A percentile compares a stretch with the other conserved stretches of the same genome.
Conservation (phyloP, 2,888 invertebrate species). For the Dasypogon diadema region DNA sequence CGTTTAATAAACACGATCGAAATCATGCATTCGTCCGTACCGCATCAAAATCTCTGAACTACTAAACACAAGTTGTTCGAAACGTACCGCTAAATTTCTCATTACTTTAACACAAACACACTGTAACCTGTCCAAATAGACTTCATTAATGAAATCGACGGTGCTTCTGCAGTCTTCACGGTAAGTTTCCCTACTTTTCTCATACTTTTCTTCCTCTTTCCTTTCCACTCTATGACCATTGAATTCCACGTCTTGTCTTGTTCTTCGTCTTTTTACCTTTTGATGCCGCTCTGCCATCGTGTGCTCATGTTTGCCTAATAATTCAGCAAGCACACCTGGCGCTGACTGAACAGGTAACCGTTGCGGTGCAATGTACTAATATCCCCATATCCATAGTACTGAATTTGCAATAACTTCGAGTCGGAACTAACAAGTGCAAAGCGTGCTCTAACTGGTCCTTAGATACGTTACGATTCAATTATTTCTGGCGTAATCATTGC, state of each 20-base stretch:
- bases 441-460: background rate
- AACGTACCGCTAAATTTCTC: constrained; percentile 55
- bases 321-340: constrained; percentile 45
- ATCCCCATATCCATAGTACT: constrained; percentile 5
- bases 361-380: constrained; percentile 48
- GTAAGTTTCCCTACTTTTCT: constrained; percentile 48
- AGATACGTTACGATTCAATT: background rate
- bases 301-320: constrained; percentile 40
- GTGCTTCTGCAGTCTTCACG: constrained; percentile 44
- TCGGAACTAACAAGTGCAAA: constrained; percentile 19
- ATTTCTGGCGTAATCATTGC: background rate
- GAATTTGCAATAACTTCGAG: constrained; percentile 30
- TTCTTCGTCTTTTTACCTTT: constrained; percentile 24
- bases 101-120: constrained; percentile 43
- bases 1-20: background rate
- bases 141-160: constrained; percentile 54
- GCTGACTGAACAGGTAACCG: constrained; percentile 49
- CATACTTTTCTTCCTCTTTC: constrained; percentile 42
- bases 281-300: background rate
- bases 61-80: constrained; percentile 52
- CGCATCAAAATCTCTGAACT: constrained; percentile 52
- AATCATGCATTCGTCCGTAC: constrained; percentile 32
- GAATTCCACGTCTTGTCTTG: constrained; percentile 38
- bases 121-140: constrained; percentile 41
- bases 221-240: constrained; percentile 36